Conservation (phyloP, 2,888 invertebrate species). For the Saturnia pavonia region DNA sequence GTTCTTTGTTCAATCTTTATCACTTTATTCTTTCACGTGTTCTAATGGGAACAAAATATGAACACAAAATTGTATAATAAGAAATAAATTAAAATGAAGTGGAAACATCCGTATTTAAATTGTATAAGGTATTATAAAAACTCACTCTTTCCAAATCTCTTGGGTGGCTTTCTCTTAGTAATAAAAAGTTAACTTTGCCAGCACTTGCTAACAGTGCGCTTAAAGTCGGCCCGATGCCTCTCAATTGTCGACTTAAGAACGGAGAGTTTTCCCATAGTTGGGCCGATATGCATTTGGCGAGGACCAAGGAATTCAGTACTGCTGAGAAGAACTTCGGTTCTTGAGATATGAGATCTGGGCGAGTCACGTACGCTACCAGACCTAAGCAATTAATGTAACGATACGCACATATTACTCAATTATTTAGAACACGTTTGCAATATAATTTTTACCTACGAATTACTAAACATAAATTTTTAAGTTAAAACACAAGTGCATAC, state of each 20-base stretch:
- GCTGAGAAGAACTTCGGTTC: conserved; percentile 72
- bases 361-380: conserved; percentile 80
- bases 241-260: conserved; percentile 86
- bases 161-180: conserved; percentile 85
- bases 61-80: too few relatives aligned
- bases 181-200: conserved; percentile 85
- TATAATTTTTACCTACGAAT: too few relatives aligned
- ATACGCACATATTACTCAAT: conserved; percentile 13
- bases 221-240: conserved; percentile 86
- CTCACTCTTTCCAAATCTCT: conserved; percentile 87
- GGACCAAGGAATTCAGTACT: conserved; percentile 81
- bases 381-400: conserved; percentile 54
- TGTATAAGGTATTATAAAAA: neutral
- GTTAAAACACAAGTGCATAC: too few relatives aligned
- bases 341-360: conserved; percentile 48
- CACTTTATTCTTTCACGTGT: too few relatives aligned
- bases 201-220: conserved; percentile 84
- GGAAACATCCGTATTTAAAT: too few relatives aligned
- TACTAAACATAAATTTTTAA: too few relatives aligned
- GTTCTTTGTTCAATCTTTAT: too few relatives aligned
- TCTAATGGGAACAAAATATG: too few relatives aligned
- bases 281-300: conserved; percentile 85
- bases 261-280: conserved; percentile 89
- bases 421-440: neutral
- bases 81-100: too few relatives aligned